Percentiles rank a stretch among this genome's conserved stretches.
Evolutionary conservation across 2,888 invertebrate species (phyloP).

Genomic region (Clivina fossor): DNA sequence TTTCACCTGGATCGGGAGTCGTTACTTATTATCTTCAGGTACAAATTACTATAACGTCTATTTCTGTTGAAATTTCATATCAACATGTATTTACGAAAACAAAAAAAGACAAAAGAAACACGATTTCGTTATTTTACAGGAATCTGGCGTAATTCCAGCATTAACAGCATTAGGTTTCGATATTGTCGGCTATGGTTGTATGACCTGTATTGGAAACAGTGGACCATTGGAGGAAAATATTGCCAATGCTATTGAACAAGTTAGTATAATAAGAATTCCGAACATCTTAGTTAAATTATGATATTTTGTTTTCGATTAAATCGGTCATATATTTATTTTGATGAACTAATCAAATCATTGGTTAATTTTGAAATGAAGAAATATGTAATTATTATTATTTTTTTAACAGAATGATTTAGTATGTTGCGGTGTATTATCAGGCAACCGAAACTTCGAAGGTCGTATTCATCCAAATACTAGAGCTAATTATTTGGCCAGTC

Average conservation of each 20-base stretch:
- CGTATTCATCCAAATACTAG: slow-evolving; percentile 95
- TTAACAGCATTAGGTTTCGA: slow-evolving; percentile 87
- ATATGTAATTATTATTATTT: slow-evolving; percentile 53
- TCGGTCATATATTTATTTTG: no score
- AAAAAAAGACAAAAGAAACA: neutral
- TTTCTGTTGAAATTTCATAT: no score
- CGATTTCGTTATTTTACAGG: slow-evolving; percentile 53
- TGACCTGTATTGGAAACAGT: slow-evolving; percentile 99
- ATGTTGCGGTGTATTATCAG: slow-evolving; percentile 94
- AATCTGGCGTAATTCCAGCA: slow-evolving; percentile 89
- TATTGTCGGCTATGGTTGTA: slow-evolving; percentile 98
- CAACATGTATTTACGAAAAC: no score
- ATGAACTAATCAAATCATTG: no score
- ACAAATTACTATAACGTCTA: slow-evolving; percentile 34
- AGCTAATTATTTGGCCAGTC: slow-evolving; percentile 98
- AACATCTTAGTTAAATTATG: no score
- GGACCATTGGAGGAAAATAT: slow-evolving; percentile 92
- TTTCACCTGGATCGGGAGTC: slow-evolving; percentile 95
- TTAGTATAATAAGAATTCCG: slow-evolving; percentile 46
- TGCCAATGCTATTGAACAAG: slow-evolving; percentile 88
- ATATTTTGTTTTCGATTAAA: no score
- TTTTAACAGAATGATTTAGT: slow-evolving; percentile 73
- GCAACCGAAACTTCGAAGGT: slow-evolving; percentile 98
- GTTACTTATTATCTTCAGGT: slow-evolving; percentile 82
- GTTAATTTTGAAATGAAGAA: no score